Percentiles rank a stretch among this genome's conserved stretches.
These are phyloP conservation scores for Geopemphigus sp. DNA, from an alignment of 1,140 invertebrate genomes.

Conservation along the genomic window DNA sequence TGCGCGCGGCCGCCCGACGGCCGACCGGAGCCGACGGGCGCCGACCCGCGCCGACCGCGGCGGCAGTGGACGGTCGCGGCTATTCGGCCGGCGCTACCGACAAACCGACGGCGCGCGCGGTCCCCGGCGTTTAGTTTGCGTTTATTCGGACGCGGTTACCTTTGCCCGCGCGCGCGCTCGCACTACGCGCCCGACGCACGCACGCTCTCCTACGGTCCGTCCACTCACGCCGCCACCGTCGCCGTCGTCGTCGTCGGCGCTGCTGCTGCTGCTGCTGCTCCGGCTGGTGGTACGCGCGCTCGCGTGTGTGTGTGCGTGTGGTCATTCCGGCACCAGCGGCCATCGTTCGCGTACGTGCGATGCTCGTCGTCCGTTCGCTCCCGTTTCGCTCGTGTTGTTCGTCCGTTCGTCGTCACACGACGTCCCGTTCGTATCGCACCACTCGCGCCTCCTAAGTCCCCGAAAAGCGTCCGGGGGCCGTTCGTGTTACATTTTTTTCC, in stretches of 20 bases:
- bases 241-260: not conserved
- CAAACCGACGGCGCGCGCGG: constrained; percentile 41
- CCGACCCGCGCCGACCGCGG: constrained; percentile 18
- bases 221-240: not conserved
- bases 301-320: not conserved
- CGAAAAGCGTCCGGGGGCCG: too few relatives aligned
- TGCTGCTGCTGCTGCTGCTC: not conserved
- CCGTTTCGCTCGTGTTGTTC: too few relatives aligned
- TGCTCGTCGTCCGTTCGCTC: not conserved
- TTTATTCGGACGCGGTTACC: constrained; percentile 47
- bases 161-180: not conserved
- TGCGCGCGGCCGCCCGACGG: constrained; percentile 32
- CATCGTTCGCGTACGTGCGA: constrained; percentile 32
- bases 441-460: not conserved
- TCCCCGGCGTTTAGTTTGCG: constrained; percentile 43
- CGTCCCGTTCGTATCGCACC: too few relatives aligned
- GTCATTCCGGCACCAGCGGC: constrained; percentile 48
- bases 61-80: constrained; percentile 22
- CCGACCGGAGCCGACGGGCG: not conserved
- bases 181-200: not conserved
- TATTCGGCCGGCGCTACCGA: constrained; percentile 40
- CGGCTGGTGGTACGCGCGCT: not conserved
- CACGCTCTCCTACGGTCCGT: not conserved
- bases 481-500: too few relatives aligned
- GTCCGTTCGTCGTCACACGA: too few relatives aligned